A percentile compares a stretch with the other conserved stretches of the same genome.
phyloP scores from a whole-genome alignment of 2,113 vertebrate species.

The Ranitomeya variabilis region DNA sequence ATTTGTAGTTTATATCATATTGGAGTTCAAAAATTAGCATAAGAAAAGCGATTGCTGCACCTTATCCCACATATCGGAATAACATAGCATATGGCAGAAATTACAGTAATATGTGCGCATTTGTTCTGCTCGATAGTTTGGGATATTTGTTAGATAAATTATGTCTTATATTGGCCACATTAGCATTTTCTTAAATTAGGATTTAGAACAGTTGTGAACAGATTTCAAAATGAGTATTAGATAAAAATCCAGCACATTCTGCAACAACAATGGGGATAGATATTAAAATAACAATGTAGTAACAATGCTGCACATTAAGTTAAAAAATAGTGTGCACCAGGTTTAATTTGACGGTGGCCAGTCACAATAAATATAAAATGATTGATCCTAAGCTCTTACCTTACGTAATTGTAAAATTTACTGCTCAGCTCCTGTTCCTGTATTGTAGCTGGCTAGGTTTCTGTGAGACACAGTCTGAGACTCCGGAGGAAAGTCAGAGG shows the following conservation, averaged over 20 bases:
- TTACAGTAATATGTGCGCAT: constrained; percentile 59
- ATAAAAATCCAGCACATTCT: not conserved
- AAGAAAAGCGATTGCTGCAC: constrained; percentile 61
- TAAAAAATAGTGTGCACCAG: not conserved
- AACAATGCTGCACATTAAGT: not conserved
- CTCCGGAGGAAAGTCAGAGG: no score
- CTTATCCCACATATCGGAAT: constrained; percentile 63
- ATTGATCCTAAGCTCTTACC: no score
- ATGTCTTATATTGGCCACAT: constrained; percentile 13
- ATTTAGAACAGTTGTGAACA: not conserved
- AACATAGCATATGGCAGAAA: constrained; percentile 61
- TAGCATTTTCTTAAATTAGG: constrained; percentile 23
- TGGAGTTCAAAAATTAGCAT: constrained; percentile 64
- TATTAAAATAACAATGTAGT: not conserved
- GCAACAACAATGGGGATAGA: not conserved
- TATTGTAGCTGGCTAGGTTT: no score
- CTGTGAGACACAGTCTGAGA: no score
- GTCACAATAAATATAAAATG: no score
- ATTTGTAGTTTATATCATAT: constrained; percentile 63
- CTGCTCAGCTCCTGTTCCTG: no score
- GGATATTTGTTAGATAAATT: constrained; percentile 55
- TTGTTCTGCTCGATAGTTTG: constrained; percentile 62
- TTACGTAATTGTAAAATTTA: no score
- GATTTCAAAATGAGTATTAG: constrained; percentile 15
- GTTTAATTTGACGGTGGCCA: no score